These are phyloP conservation scores for Hydriomena furcata DNA, from an alignment of 2,888 invertebrate genomes.

Conservation along the genomic window DNA sequence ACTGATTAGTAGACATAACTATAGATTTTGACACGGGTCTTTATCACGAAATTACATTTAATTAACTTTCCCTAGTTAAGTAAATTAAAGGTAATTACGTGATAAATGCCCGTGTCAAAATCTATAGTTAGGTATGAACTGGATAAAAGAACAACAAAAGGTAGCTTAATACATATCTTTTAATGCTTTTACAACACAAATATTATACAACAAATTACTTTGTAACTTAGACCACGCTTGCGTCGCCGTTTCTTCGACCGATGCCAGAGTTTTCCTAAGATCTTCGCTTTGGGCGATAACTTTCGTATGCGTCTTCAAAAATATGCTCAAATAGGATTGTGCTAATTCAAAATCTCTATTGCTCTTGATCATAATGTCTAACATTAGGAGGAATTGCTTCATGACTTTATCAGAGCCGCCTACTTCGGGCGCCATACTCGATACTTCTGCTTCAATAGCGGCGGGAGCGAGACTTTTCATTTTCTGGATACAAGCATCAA, in stretches of 20 bases:
- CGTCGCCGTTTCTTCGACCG: slow-evolving; percentile 84
- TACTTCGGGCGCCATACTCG: slow-evolving; percentile 88
- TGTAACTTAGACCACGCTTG: slow-evolving; percentile 87
- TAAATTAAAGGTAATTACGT: too few species aligned
- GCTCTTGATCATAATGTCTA: slow-evolving; percentile 87
- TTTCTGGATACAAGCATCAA: slow-evolving; percentile 81
- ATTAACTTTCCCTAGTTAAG: too few species aligned
- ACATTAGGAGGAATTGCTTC: slow-evolving; percentile 90
- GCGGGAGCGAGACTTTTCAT: slow-evolving; percentile 90
- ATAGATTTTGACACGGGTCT: too few species aligned
- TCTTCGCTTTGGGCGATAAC: slow-evolving; percentile 80
- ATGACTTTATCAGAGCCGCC: slow-evolving; percentile 89
- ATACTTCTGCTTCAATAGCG: slow-evolving; percentile 93
- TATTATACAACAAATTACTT: slow-evolving; percentile 87
- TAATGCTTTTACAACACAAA: slow-evolving; percentile 89
- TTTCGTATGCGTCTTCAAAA: slow-evolving; percentile 91
- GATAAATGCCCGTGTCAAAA: too few species aligned
- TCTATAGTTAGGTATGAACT: too few species aligned
- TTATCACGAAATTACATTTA: too few species aligned
- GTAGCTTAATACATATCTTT: slow-evolving; percentile 82
- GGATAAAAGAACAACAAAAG: slow-evolving; percentile 26
- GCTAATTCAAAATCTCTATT: slow-evolving; percentile 94
- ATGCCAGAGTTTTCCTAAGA: slow-evolving; percentile 80
- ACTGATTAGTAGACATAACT: too few species aligned
- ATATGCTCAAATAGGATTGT: slow-evolving; percentile 94